Percentiles rank a stretch among this genome's conserved stretches.
These are phyloP conservation scores for Pandemis heparana DNA, from an alignment of 2,888 invertebrate genomes.

Conservation along the genomic window DNA sequence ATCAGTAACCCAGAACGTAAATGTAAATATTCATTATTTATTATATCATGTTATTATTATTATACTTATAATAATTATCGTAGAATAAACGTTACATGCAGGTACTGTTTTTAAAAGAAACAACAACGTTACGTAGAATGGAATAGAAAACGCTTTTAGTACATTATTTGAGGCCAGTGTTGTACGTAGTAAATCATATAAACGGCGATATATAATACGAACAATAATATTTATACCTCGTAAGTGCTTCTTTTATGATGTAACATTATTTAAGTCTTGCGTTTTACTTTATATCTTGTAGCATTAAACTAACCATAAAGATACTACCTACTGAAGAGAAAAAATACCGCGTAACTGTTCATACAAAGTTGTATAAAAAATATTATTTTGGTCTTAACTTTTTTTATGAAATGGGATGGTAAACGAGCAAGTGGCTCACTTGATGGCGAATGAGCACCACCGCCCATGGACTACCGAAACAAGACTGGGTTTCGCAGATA, in stretches of 20 bases:
- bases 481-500: too few species aligned
- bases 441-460: too few species aligned
- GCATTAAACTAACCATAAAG: neutral
- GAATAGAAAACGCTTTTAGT: neutral
- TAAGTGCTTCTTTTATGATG: slow-evolving; percentile 1
- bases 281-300: neutral
- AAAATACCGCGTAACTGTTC: too few species aligned
- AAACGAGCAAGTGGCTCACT: too few species aligned
- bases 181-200: neutral
- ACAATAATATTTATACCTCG: slow-evolving; percentile 6
- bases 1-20: too few species aligned
- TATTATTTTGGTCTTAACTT: too few species aligned
- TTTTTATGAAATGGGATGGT: too few species aligned
- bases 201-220: neutral
- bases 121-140: neutral
- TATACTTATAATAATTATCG: neutral
- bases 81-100: neutral
- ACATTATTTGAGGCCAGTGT: neutral
- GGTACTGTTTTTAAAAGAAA: neutral
- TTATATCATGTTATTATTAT: too few species aligned
- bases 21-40: too few species aligned
- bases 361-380: too few species aligned
- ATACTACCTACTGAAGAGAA: neutral
- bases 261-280: neutral
- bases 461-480: too few species aligned